Base-by-base conservation (phyloP, 2,888 invertebrate genomes). In the Ceramica pisi region DNA sequence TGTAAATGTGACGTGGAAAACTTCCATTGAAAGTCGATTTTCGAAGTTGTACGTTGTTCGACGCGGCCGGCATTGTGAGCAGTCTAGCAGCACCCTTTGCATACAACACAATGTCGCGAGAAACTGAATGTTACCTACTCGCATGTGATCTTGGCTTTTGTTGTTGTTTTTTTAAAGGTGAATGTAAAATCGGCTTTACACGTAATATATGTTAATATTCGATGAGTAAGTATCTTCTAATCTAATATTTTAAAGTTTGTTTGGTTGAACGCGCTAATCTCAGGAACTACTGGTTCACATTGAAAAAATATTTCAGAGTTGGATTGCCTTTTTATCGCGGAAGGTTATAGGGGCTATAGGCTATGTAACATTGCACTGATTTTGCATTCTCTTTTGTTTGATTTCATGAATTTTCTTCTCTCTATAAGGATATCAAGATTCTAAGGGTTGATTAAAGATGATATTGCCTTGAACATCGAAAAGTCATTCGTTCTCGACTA, bases 1-100 rank as follows among this genome's bases (percentile, higher is more conserved):
- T 92, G 89, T 90, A 92, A 92, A 94, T 93, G 92, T 92, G 90
- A 88, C 87, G 88, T 86, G 81, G 85, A 86, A 89, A 91, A 93
- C 89, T 94, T 94, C 87, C 88, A 93, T 93, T 92, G 91, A 92
- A 93, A 94, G 93, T 94, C 93, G 93, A 94, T 94, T 94, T 93
- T 91, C 90, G 83, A 94, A 94, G 92, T 94, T 93, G 91, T 91
- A 87, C 89, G 87, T 77, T 66, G 80, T 73, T 81, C 88, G 85
- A 91, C 90, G 90, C 88, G 90, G 80, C 80, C 78, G 76, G 91
- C 90, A 90, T 91, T 82, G 83, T 82, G 88, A 87, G 74, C 77
- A 85, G 85, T 75, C 78, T 84, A 82, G 84, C 77, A 81, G 86
- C 84, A 87, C 84, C 87, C 90, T 91, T 91, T 91, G 92, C 91